Percentiles rank a stretch among this genome's conserved stretches.
Conservation (phyloP, 2,113 vertebrate species). For the Dinomys branickii region DNA sequence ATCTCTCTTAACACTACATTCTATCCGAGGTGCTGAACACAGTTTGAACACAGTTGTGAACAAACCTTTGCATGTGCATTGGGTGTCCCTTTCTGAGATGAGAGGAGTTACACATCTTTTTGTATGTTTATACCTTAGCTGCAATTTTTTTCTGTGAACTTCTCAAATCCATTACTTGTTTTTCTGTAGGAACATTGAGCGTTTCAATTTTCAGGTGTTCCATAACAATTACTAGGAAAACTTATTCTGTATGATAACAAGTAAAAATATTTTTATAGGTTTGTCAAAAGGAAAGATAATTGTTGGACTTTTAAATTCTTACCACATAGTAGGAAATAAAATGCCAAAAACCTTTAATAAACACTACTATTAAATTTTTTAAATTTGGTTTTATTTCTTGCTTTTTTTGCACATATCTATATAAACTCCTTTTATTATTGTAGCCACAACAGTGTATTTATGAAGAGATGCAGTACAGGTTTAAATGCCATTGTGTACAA, state of each 20-base stretch:
- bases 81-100: background rate
- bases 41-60: background rate
- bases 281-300: slow-evolving; percentile 5
- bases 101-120: background rate
- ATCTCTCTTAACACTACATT: background rate
- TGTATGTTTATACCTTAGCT: background rate
- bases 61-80: accelerated
- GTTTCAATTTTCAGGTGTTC: background rate
- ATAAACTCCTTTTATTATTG: background rate
- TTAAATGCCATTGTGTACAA: background rate
- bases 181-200: background rate
- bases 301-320: slow-evolving; percentile 35
- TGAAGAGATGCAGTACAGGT: background rate
- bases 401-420: background rate
- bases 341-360: background rate
- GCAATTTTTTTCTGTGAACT: background rate
- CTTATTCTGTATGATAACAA: background rate
- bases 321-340: background rate
- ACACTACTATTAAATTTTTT: background rate
- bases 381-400: background rate
- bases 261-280: background rate
- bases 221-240: background rate
- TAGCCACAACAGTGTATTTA: background rate
- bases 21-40: background rate
- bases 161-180: background rate